Base-by-base conservation (phyloP, 2,888 invertebrate species). In the Diaprepes abbreviatus region DNA sequence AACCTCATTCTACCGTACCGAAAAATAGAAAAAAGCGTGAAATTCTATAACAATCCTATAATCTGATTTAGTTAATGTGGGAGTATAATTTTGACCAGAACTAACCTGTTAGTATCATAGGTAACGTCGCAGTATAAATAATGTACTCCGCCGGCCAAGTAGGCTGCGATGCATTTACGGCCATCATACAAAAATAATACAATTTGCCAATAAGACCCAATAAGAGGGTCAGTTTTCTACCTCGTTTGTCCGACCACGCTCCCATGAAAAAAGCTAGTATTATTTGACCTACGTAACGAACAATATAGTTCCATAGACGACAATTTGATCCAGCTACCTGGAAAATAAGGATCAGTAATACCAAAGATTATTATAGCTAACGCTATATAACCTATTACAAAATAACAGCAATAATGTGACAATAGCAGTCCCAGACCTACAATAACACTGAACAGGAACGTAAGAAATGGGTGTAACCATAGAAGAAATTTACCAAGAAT, bases 201-300 rank as follows among this genome's bases (percentile, higher is more conserved):
- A 93, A 84, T 83, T 93, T 93, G 14, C 94, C 93, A 0, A 87
- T 64, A 5, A 94, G 83, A 0, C 94, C 94, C 35, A 92, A 85
- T 0, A 94, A 81, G 2, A 94, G 81, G 0, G 93, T 91, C 36
- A 91, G 82, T 81, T 94, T 94, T 55, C 85, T 92, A 0, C 94
- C 94, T 1, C 93, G 86, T 72, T 90, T 89, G 81, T 94, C 94
- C 63, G 93, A 93, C 88, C 94, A 94, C 0, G 94, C 89, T 0
- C 94, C 94, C 71, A 93, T 85, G 80, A 94, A 93, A 65, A 94
- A 86, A 0, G 94, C 93, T 35, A 95, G 82, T 1, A 93, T 79
- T 19, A 94, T 89, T 1, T 94, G 94, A 45, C 93, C 89, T 0
- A 89, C 82, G 76, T 93, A 92, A 0, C 90, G 89, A 0, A 92